Base-by-base conservation (phyloP, 2,888 invertebrate genomes). In the Muschampia plurimacula region DNA sequence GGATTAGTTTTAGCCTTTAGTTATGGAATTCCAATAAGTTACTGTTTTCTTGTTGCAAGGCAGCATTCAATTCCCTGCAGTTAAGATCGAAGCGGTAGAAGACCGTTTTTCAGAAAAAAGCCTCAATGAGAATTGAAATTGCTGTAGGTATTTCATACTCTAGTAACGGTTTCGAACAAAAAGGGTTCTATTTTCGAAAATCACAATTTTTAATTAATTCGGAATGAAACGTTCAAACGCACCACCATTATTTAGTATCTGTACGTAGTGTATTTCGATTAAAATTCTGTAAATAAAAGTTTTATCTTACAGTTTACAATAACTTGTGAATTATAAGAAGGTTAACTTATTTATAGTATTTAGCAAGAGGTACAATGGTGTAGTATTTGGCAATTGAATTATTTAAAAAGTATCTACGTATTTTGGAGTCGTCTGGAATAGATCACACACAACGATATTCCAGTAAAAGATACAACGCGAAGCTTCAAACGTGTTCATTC, bases 301-400 rank as follows among this genome's bases (percentile, higher is more conserved):
- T 36, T 64, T 49, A 36, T 59, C 32, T 66, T 65, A 71, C n/a
- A 66, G 10, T 65, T 71, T 59, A 15, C 5, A 59, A 32, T 59
- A 13, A 28, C 52, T 44, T 55, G 64, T 64, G 70, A 57, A 28
- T 66, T 15, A 57, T 63, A 41, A 64, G 57, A 46, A 65, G 41
- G 28, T 46, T 59, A 64, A 69, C 36, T 70, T 70, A 70, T 65
- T 49, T 63, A 68, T 64, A 74, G 52, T 73, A 59, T 59, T 70
- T 59, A 74, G 73, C 74, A 67, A 76, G 80, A 80, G 80, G 80
- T 80, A 80, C 77, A 78, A 72, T 76, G 78, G 78, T 79, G 77
- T 80, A 75, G 15, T 55, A 55, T 80, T 80, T 80, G 80, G 80
- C 80, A 80, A 75, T 79, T 72, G 74, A 72, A 75, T 68, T 59